Percentiles rank a stretch among this genome's conserved stretches.
These are phyloP conservation scores for Perodicticus potto DNA, from an alignment of 2,797 vertebrate species.

Conservation along the genomic window DNA sequence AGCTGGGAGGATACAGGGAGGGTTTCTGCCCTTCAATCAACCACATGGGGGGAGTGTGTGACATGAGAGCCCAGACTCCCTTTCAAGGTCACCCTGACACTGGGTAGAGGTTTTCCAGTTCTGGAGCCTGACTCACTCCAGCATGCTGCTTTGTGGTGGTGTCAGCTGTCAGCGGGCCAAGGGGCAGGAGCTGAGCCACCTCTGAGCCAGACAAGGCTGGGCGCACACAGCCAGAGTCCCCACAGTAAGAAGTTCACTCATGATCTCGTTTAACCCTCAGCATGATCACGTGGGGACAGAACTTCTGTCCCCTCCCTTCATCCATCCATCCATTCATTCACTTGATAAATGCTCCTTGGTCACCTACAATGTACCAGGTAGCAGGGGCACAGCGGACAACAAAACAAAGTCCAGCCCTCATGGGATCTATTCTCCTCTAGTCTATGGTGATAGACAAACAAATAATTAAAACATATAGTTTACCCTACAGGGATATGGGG, in stretches of 20 bases:
- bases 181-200: slow-evolving; percentile 38
- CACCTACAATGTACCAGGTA: background rate
- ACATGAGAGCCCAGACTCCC: background rate
- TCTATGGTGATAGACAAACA: background rate
- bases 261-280: background rate
- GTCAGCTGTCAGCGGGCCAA: slow-evolving; percentile 59
- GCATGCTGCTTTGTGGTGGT: slow-evolving; percentile 35
- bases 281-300: background rate
- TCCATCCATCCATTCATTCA: background rate
- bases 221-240: background rate
- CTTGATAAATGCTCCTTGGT: background rate
- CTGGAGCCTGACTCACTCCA: slow-evolving; percentile 20
- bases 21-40: background rate
- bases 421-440: background rate
- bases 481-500: background rate
- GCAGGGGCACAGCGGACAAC: background rate
- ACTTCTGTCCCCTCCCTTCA: background rate
- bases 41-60: background rate
- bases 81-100: slow-evolving; percentile 54
- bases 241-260: background rate
- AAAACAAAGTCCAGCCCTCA: background rate
- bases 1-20: background rate
- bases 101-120: slow-evolving; percentile 36
- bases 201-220: slow-evolving; percentile 15
- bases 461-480: background rate